Base-by-base conservation (phyloP, 2,797 vertebrate genomes). In the Simalia tracyae region DNA sequence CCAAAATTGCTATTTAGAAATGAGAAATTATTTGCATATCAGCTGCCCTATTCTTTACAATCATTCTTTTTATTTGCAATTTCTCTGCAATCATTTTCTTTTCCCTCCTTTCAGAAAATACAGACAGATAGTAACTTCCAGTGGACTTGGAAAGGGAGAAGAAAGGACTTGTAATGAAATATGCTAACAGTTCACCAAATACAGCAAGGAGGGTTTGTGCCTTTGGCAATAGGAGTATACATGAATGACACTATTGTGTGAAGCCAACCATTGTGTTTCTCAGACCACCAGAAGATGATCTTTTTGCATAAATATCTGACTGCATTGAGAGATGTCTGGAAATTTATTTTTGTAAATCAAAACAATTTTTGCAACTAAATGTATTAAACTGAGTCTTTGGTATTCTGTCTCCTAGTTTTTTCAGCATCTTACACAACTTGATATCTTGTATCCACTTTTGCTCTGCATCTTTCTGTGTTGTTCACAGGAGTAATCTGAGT, bases 291-390 rank as follows among this genome's bases (percentile, higher is more conserved):
- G 93, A 92, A 92, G 94, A 96, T 95, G 95, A 63, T 95, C 90
- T 91, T 95, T 96, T 95, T 96, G 93, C 93, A 96, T 96, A 96
- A 96, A 96, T 97, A 96, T 97, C 96, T 96, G 95, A 96, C 95
- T 94, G 92, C 89, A 93, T 96, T 95, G 90, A 95, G 94, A 90
- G 93, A 94, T 95, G 94, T 93, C 92, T 96, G 36, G 54, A 76
- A 28, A 61, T 91, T 93, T 92, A 88, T 94, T 93, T 92, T 42
- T 0, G 93, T 91, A 88, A 93, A 92, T 93, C 84, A 91, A 81
- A 96, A 90, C 85, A 36, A 90, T 95, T 95, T 61, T 91, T 81
- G 76, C 36, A 28, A 90, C 93, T 93, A 92, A 92, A 90, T 93
- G 17, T 72, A 95, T 86, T 86, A 85, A 12, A 90, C 93, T 31